Base-by-base conservation (phyloP, 35 echinoderm and acorn worm genomes). In the Strongylocentrotus purpuratus region DNA sequence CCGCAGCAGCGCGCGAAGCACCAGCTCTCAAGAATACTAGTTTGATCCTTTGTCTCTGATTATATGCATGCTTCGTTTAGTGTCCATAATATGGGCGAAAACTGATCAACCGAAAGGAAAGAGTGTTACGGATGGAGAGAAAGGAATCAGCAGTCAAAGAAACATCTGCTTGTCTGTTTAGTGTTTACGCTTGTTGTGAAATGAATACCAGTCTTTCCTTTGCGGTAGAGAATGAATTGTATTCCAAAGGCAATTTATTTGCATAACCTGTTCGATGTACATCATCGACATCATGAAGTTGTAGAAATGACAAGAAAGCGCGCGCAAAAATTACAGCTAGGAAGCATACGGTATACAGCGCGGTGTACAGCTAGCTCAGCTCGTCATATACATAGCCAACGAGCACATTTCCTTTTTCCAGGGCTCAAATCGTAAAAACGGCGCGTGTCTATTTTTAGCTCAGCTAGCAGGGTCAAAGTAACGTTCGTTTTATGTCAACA, bases 401-500 rank as follows among this genome's bases (percentile, higher is more conserved):
- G 20, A 78, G 25, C 22, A 78, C 65, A 78, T 78, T 78, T 6
- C 22, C 20, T n/a, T 22, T 78, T 78, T 18, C 65, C 18, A 18
- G 65, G 20, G 15, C n/a, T n/a, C 12, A 89, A 89, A 89, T 17
- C 15, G 33, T 4, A 17, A 89, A 89, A 89, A 89, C 45, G 87
- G 87, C 87, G 87, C 87, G 33, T 89, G 87, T 89, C 87, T 89
- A 89, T 89, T 89, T 89, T 89, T 89, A 89, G 87, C 45, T 2
- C 87, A 89, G 12, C n/a, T 22, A 89, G 32, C 87, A 89, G 87
- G 87, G 87, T 89, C 87, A 89, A 45, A 45, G 87, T 46, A 46
- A 45, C 87, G 87, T 45, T 89, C 45, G 13, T 89, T 89, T 89
- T 89, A 45, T 89, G 33, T 89, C 45, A 89, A 46, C 45, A 33